Base-by-base conservation (phyloP, 1,140 invertebrate species). In the Caenorhabditis remanei region DNA sequence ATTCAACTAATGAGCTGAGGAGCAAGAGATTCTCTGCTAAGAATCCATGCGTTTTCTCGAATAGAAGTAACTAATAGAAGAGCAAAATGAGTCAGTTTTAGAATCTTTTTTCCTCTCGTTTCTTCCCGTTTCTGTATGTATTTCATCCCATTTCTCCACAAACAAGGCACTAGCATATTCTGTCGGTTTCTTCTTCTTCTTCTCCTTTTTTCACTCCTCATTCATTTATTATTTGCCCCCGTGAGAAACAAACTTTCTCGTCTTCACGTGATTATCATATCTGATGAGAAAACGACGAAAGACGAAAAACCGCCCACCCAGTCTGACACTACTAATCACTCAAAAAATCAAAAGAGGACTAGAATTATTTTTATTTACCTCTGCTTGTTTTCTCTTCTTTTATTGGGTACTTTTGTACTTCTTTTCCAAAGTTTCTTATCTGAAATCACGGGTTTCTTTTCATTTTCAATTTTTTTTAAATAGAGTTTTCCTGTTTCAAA, bases 211-310 rank as follows among this genome's bases (percentile, higher is more conserved):
- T 14, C 16, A 9, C 46, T n/a, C n/a, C 46, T 50, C n/a, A 5
- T 79, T 79, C 46, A 79, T 79, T 71, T 79, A 79, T 79, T 79
- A 53, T 79, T 79, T 79, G 71, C 71, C 71, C 71, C 71, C 71
- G 71, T 79, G 71, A 79, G 71, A 79, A 79, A 79, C 16, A 48
- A 50, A 79, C 43, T 79, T 50, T 79, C 43, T 21, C n/a, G 19
- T 79, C 46, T 79, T 79, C 71, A 79, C 71, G 71, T 79, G 71
- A 79, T 79, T 79, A 79, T 79, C 71, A 50, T 79, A 79, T 48
- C n/a, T 79, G 43, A 79, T 48, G 43, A 50, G 46, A 13, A 21
- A 32, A 16, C 11, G 21, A 43, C 8, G 41, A 71, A 0, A 53
- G 19, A 50, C 71, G 53, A 79, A 79, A 79, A 79, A 79, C 71